These are phyloP conservation scores for Vireo altiloquus DNA, from an alignment of 2,113 vertebrate species.

Conservation along the genomic window DNA sequence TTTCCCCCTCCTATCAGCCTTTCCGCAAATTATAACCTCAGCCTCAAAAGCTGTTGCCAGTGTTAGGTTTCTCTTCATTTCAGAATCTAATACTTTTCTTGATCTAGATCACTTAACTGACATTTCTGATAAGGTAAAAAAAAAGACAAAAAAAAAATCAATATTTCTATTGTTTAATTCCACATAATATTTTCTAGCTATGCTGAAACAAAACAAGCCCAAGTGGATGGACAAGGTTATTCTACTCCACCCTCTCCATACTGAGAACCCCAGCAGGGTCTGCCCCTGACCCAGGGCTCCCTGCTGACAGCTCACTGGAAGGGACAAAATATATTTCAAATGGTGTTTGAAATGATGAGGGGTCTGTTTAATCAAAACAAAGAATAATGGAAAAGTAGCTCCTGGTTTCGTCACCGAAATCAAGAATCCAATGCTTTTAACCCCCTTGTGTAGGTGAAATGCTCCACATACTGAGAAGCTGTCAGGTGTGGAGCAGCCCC, in stretches of 20 bases:
- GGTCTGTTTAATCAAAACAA: not conserved
- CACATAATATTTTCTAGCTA: not conserved
- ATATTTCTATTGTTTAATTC: not conserved
- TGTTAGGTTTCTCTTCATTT: not conserved
- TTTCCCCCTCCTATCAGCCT: not conserved
- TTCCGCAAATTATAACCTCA: not conserved
- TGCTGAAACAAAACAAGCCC: not conserved
- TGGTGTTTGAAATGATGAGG: not conserved
- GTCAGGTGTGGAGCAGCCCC: not conserved
- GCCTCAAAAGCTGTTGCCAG: not conserved
- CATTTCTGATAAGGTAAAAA: not conserved
- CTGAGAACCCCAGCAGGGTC: not conserved
- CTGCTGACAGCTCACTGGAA: not conserved
- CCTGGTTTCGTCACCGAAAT: not conserved
- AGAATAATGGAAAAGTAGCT: not conserved
- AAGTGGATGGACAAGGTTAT: not conserved
- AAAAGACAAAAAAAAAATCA: not conserved
- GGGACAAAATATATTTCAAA: not conserved
- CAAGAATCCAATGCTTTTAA: not conserved
- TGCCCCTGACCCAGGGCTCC: not conserved
- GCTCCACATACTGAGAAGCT: not conserved
- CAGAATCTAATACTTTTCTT: not conserved
- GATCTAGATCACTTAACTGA: not conserved
- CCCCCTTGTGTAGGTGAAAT: not conserved
- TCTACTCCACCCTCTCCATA: not conserved